phyloP scores from a whole-genome alignment of 2,888 invertebrate genomes.

The Cremastinae sp. region DNA sequence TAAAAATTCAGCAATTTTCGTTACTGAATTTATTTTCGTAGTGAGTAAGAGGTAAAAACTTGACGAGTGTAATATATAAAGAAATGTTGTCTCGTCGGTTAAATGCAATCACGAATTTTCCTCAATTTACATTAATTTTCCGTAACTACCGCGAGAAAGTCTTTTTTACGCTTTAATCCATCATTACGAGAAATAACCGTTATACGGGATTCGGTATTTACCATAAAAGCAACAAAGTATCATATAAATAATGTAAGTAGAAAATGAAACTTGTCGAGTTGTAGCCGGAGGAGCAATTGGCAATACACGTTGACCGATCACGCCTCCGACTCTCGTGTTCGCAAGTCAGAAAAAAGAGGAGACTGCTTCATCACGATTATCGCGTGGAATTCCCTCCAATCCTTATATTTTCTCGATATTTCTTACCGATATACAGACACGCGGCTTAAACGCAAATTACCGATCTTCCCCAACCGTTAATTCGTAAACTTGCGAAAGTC shows the following conservation, averaged over 20 bases:
- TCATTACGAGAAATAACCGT: conserved; percentile 15
- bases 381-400: conserved; percentile 40
- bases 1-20: no score
- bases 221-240: neutral
- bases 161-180: neutral
- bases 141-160: no score
- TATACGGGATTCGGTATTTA: neutral
- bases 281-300: conserved; percentile 41
- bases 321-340: conserved; percentile 45
- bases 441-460: conserved; percentile 14
- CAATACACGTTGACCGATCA: conserved; percentile 60
- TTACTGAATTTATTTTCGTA: no score
- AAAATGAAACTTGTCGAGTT: neutral
- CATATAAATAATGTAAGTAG: conserved; percentile 8
- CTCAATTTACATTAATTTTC: no score
- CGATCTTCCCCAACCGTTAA: conserved; percentile 7
- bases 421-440: conserved; percentile 24
- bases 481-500: neutral
- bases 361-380: conserved; percentile 47
- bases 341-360: neutral
- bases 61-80: no score
- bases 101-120: no score
- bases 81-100: no score
- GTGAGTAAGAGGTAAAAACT: no score
- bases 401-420: conserved; percentile 42